Conservation (phyloP, 2,113 vertebrate species). For the Malurus alboscapulatus region DNA sequence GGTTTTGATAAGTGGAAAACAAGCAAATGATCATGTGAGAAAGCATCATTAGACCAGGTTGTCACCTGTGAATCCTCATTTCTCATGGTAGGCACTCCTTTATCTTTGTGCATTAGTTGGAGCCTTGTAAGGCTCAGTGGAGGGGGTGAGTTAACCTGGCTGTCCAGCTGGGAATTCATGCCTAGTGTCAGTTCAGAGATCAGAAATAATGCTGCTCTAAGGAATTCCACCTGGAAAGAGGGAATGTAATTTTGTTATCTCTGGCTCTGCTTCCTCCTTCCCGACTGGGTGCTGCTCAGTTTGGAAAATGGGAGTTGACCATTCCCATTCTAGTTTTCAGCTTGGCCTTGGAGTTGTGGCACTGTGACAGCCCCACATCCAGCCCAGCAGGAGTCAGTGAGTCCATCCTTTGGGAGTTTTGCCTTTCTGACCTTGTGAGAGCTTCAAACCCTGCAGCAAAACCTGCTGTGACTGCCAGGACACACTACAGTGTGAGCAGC, state of each 20-base stretch:
- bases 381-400: rapidly evolving
- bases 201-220: background rate
- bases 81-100: rapidly evolving
- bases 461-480: background rate
- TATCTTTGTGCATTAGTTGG: background rate
- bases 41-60: background rate
- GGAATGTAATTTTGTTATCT: background rate
- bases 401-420: background rate
- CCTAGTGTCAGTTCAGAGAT: background rate
- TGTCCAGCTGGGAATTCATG: background rate
- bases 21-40: background rate
- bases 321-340: background rate
- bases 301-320: rapidly evolving
- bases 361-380: background rate
- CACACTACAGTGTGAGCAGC: background rate
- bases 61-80: background rate
- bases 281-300: background rate
- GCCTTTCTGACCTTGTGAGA: background rate
- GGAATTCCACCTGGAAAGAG: background rate
- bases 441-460: background rate
- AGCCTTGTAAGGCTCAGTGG: background rate
- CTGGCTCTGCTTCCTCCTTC: background rate
- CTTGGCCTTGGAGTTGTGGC: background rate
- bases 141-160: background rate
- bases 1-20: background rate